Evolutionary conservation across 2,797 vertebrate genomes (phyloP).

Genomic region (Melanotaenia maccullochi): DNA sequence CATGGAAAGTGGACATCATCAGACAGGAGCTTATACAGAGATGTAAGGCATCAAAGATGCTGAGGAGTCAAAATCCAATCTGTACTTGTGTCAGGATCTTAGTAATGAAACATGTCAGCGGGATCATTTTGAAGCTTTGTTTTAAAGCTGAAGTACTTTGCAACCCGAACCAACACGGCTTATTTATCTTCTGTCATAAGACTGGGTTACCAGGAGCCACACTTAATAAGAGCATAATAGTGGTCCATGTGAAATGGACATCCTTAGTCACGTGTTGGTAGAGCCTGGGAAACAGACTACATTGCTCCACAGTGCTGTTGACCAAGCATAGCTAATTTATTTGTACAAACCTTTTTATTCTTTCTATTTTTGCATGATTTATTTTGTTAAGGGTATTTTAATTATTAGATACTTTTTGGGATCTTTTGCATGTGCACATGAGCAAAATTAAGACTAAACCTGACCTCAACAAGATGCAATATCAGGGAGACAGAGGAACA

Average conservation of each 20-base stretch:
- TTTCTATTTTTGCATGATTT: no score
- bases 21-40: neutral
- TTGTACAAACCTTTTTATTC: neutral
- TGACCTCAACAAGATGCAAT: neutral
- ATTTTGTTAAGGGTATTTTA: neutral
- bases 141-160: neutral
- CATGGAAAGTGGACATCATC: neutral
- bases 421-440: neutral
- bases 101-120: neutral
- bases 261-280: neutral
- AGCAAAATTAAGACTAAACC: neutral
- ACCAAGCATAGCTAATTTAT: neutral
- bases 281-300: neutral
- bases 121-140: neutral
- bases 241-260: neutral
- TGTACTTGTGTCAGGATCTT: neutral
- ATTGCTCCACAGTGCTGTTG: neutral
- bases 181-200: neutral
- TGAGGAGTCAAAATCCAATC: neutral
- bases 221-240: neutral
- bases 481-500: conserved; percentile 2
- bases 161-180: neutral
- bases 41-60: neutral
- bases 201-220: neutral
- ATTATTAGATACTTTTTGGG: neutral